Evolutionary conservation across 64 coral and sea anemone species (phyloP).

Genomic region (Stylophora pistillata): DNA sequence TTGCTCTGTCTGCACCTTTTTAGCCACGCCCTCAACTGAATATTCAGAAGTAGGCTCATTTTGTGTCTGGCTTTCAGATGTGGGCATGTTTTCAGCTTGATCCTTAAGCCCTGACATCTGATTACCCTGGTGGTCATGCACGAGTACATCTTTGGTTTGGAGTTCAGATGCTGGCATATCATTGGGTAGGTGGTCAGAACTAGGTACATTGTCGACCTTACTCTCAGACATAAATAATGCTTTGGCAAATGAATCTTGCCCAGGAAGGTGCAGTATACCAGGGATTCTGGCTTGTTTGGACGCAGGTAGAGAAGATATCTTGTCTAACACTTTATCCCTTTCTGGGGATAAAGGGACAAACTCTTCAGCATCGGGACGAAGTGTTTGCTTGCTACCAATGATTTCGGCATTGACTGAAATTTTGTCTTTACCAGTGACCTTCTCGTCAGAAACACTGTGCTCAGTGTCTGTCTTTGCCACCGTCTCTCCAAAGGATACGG

Average conservation of each 20-base stretch:
- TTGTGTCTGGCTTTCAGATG: too few species aligned
- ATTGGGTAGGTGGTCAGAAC: too few species aligned
- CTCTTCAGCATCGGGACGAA: constrained; percentile 8
- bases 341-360: constrained; percentile 19
- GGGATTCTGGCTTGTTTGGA: neutral
- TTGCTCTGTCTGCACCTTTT: too few species aligned
- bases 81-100: too few species aligned
- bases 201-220: too few species aligned
- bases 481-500: too few species aligned
- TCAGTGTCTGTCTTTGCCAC: neutral
- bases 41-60: too few species aligned
- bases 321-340: neutral
- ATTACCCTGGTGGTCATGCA: too few species aligned
- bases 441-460: neutral
- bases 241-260: neutral
- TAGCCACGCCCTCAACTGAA: too few species aligned
- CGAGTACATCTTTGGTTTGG: too few species aligned
- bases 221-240: neutral
- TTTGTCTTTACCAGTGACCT: neutral
- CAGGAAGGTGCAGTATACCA: constrained; percentile 17
- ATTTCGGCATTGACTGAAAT: neutral
- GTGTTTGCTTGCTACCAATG: neutral
- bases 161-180: too few species aligned
- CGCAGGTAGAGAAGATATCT: neutral
- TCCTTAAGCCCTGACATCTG: too few species aligned